A percentile compares a stretch with the other conserved stretches of the same genome.
Conservation (phyloP, 2,888 invertebrate genomes). For the Nematopogon swammerdamellus region DNA sequence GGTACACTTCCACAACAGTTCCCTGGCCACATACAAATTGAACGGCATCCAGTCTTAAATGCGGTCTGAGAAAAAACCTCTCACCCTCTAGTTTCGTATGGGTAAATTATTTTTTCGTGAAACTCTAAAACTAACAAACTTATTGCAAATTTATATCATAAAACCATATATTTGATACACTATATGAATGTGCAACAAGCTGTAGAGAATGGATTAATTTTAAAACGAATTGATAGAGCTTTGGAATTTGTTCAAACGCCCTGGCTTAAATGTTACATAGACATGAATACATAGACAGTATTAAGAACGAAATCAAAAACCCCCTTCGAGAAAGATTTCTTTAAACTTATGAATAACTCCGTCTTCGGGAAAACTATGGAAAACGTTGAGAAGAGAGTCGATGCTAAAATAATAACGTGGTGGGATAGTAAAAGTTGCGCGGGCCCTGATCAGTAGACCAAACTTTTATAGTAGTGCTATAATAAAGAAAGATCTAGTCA, state of each 20-base stretch:
- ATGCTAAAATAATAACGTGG: conserved; percentile 13
- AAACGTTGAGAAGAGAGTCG: too few species aligned
- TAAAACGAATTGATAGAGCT: not conserved
- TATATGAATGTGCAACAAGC: conserved; percentile 14
- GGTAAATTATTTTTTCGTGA: too few species aligned
- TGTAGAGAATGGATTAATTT: conserved; percentile 12
- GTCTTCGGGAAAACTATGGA: too few species aligned
- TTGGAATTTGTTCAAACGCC: not conserved
- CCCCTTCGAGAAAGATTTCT: conserved; percentile 23
- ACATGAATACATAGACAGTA: conserved; percentile 15
- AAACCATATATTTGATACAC: conserved; percentile 14
- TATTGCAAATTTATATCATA: conserved; percentile 8
- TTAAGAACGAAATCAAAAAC: conserved; percentile 15
- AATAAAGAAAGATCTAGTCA: too few species aligned
- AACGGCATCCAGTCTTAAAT: too few species aligned
- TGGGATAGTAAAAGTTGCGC: conserved; percentile 12
- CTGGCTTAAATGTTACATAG: conserved; percentile 2
- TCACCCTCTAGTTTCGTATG: too few species aligned
- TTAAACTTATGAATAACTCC: conserved; percentile 20
- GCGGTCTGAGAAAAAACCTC: too few species aligned
- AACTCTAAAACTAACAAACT: conserved; percentile 6
- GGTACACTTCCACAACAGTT: too few species aligned
- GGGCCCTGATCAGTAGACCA: too few species aligned
- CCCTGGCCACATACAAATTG: too few species aligned
- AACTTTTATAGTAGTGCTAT: too few species aligned